Evolutionary conservation across 2,888 invertebrate species (phyloP), one percentile per base, ranked within the genome.

Genomic region (Archips xylosteana): DNA sequence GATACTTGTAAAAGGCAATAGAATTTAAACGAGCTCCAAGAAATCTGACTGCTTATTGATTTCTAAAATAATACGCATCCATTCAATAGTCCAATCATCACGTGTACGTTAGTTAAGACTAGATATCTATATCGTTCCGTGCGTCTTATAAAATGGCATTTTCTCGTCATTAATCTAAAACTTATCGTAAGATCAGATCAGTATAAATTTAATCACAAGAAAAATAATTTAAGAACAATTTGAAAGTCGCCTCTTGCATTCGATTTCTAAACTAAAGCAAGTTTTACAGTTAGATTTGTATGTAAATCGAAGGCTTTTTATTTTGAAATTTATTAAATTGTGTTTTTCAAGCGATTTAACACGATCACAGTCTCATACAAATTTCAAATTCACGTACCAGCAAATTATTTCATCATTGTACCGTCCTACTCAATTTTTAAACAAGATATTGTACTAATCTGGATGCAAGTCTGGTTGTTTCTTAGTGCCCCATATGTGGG

Each of bases 71-170:
- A 69, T 59, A 63, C 57, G 59, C 68, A 68, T 57, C 32, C 73
- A 60, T 63, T 64, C 59, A 57, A 8, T 57, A 61, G 51, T 49
- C 63, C 47, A 49, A 63, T 57, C 72, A 72, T 15, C 3, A n/a
- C 2, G 72, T 72, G 72, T 62, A 72, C 67, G 34, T 68, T 63
- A 69, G 34, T 68, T 63, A 69, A 8, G 73, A 73, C 73, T 69
- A 73, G 63, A 73, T 62, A 63, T 73, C 59, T 69, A 34, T 65
- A 68, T 67, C 54, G 67, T 57, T 57, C 63, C 62, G 67, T 69
- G 72, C 68, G 64, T 64, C 47, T 69, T 73, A 63, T 47, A 72
- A 4, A 36, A 73, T 64, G 68, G 57, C 72, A 68, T 57, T 68
- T 62, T 57, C 12, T 63, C 47, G 39, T 23, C 39, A 63, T 49